Base-by-base conservation (phyloP, 2,113 vertebrate genomes). In the Hippocampus guttulatus region DNA sequence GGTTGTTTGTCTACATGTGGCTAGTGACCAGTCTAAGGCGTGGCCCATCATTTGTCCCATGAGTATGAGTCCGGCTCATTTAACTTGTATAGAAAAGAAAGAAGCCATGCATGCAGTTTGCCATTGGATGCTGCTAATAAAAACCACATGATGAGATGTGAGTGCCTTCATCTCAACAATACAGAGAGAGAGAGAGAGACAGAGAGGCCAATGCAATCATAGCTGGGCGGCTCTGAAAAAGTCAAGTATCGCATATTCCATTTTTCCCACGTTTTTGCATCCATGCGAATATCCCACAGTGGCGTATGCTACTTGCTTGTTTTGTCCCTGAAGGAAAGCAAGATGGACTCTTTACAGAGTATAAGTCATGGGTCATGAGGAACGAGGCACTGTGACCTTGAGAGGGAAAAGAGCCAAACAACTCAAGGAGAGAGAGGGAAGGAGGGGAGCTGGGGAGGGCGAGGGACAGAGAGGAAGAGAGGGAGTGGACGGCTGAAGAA, bases 301-400 rank as follows among this genome's bases (percentile, higher is more conserved):
- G 80, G 81, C 60, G 5, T 47, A 68, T 33, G 47, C 57, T 58
- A 20, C 51, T 62, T 15, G 5, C 27, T 68, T 67, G 16, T 21
- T 58, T 58, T 51, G 12, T 30, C 25, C 21, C 33, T 40, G 20
- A 63, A 21, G 20, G 21, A 15, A 64, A 8, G n/a, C 41, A 3
- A 47, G 64, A 47, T 4, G 15, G 58, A 61, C 27, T 3, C 63
- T 45, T 2, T 86, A 77, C 66, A 74, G 69, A 87, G 87, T 81
- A 79, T 79, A 85, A 77, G 75, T 85, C 68, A 63, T 40, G 87
- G 85, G 87, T 71, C 30, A n/a, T 18, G 20, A 79, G 69, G 77
- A 74, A 73, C 75, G 78, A 81, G 78, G 73, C 80, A 83, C 68
- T 88, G 82, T 89, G 90, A 91, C 90, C 90, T 86, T 83, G 77